Evolutionary conservation across 2,113 vertebrate species (phyloP), one percentile per base, ranked within the genome.

Genomic region (Chrysemys picta): DNA sequence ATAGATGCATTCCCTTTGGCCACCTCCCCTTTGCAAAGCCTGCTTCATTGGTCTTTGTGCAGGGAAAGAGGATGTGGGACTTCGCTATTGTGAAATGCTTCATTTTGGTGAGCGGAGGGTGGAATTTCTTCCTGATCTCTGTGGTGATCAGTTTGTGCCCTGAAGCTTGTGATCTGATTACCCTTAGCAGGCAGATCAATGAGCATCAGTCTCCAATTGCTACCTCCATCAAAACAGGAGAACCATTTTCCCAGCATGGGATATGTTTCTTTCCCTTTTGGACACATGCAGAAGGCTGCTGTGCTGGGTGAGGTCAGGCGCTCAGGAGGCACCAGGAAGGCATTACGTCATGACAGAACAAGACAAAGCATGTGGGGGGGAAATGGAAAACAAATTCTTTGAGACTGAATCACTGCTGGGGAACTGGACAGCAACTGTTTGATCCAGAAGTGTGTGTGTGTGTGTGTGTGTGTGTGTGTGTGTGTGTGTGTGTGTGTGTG

Each of bases 221-320:
- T 76, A 35, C 75, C 62, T 59, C 79, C 59, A 85, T 53, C 65
- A 82, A 91, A 87, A 82, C 84, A 79, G 82, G 59, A 82, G n/a
- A 82, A 80, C 52, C 57, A 9, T 76, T 91, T 91, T 82, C 90
- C 53, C 47, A 91, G 84, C 90, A 87, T 45, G 62, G 90, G 80
- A 91, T 87, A 87, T 91, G 87, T 91, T 85, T 82, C 92, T 93
- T 86, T 96, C 87, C 82, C 56, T 94, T 95, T 92, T 81, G 85
- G 49, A 95, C 50, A 45, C 93, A 92, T 50, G 79, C 79, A 82
- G 84, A 93, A 95, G 94, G 91, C 89, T 95, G 95, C 87, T 42
- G 91, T 84, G 84, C 87, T 85, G 90, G 62, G 92, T 38, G 91
- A 92, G 29, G 52, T 89, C 84, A 57, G 72, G 93, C 82, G 54